Evolutionary conservation across 1,140 invertebrate genomes (phyloP).

Genomic region (Eubasilissa regina): DNA sequence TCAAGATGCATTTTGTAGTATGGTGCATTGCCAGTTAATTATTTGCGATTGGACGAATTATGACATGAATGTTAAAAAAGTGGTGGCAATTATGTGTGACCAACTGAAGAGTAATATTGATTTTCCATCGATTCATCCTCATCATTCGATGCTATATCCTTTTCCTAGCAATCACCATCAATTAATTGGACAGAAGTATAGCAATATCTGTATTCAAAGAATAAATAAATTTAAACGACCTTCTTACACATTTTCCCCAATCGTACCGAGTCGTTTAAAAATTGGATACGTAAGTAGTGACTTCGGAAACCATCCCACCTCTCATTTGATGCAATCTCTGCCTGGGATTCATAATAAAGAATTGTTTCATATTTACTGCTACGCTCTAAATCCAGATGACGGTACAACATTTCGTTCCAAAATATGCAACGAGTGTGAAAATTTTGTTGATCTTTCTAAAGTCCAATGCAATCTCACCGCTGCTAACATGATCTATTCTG

Average conservation of each 20-base stretch:
- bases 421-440: conserved; percentile 93
- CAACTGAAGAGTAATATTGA: conserved; percentile 97
- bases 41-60: conserved; percentile 99
- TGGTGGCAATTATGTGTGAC: conserved; percentile 97
- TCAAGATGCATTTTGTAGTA: conserved; percentile 98
- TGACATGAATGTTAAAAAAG: conserved; percentile 95
- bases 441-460: conserved; percentile 96
- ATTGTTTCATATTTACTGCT: conserved; percentile 97
- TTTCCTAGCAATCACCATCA: conserved; percentile 95
- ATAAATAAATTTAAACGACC: conserved; percentile 94
- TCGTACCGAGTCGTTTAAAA: conserved; percentile 80
- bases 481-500: conserved; percentile 94
- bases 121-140: conserved; percentile 96
- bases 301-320: conserved; percentile 99
- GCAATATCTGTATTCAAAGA: conserved; percentile 97
- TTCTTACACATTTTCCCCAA: conserved; percentile 87
- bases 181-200: conserved; percentile 96
- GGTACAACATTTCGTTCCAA: conserved; percentile 97
- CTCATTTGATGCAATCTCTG: conserved; percentile 99
- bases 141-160: conserved; percentile 99
- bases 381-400: conserved; percentile 96
- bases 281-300: conserved; percentile 99
- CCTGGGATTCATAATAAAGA: conserved; percentile 93
- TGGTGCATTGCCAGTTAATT: conserved; percentile 98
- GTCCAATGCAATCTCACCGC: conserved; percentile 94